Base-by-base conservation (phyloP, 1,140 invertebrate species). In the Dermatophagoides farinae region DNA sequence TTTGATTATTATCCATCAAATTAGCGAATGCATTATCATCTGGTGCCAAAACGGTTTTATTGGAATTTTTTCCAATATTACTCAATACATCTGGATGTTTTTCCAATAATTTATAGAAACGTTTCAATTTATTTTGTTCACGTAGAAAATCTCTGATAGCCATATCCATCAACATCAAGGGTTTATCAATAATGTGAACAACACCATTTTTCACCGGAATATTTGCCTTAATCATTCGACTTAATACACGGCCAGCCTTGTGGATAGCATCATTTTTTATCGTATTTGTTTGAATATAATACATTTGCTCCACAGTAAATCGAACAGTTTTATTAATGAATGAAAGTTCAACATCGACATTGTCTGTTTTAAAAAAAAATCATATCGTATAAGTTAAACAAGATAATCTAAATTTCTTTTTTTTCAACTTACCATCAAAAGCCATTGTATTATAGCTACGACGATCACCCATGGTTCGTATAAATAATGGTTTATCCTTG, bases 141-240 rank as follows among this genome's bases (percentile, higher is more conserved):
- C 63, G 57, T 40, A 80, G 76, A 67, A 90, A 87, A 67, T 90
- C 79, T 62, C 80, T 79, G 46, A 91, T 80, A 6, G 82, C 84
- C 12, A 80, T 82, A 67, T 90, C 86, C 37, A 90, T 83, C 41
- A 91, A 80, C 82, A 91, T 88, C 1, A 93, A 74, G 0, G 88
- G 88, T 62, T 85, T 79, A 62, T 86, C 83, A 66, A 92, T 92
- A 25, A 93, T 76, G 74, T 93, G 89, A 1, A 92, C 80, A 0
- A 92, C 88, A 11, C 89, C 88, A 68, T 92, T 92, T 67, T 80
- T 81, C 6, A 92, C 85, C 0, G 88, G 88, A 64, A 93, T 91
- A 71, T 93, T 91, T n/a, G 82, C 82, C 70, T 82, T 81, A 1
- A 89, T 79, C 60, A 93, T 86, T 70, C 88, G 83, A 4, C 86